Evolutionary conservation across 2,888 invertebrate species (phyloP).

Genomic region (Temnothorax rugatulus): DNA sequence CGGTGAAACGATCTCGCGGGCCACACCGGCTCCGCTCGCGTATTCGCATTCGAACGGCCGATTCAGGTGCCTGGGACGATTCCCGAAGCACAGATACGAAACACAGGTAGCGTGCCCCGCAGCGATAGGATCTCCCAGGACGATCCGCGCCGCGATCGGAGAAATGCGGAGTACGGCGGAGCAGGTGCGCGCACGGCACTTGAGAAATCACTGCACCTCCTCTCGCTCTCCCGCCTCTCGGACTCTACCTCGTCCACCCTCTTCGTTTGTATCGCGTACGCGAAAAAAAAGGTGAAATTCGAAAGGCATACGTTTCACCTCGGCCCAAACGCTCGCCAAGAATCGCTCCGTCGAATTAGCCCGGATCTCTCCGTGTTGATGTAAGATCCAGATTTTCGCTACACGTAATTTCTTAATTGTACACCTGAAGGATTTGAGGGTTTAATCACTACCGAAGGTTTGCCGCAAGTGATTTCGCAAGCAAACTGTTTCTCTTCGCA

Average conservation of each 20-base stretch:
- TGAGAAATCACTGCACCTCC: constrained; percentile 72
- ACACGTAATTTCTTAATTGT: constrained; percentile 53
- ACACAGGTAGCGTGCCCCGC: constrained; percentile 66
- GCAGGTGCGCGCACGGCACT: constrained; percentile 71
- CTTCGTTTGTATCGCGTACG: background rate
- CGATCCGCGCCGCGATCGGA: constrained; percentile 64
- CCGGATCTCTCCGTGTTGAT: background rate
- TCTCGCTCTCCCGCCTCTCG: constrained; percentile 10
- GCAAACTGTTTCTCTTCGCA: background rate
- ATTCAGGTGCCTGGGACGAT: constrained; percentile 67
- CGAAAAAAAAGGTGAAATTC: constrained; percentile 33
- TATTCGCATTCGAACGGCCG: constrained; percentile 30
- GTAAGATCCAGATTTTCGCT: constrained; percentile 41
- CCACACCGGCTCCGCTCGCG: constrained; percentile 28
- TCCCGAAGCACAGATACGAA: constrained; percentile 53
- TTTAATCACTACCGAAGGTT: constrained; percentile 14
- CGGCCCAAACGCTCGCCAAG: background rate
- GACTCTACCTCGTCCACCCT: background rate
- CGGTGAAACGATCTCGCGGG: constrained; percentile 20
- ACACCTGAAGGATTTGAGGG: constrained; percentile 3
- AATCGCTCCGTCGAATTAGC: background rate
- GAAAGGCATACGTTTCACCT: constrained; percentile 57
- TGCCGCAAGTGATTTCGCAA: constrained; percentile 28
- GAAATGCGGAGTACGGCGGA: constrained; percentile 65
- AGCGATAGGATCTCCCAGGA: constrained; percentile 65